These are phyloP conservation scores for Zosterops lateralis DNA, from an alignment of 2,113 vertebrate genomes.

Conservation along the genomic window DNA sequence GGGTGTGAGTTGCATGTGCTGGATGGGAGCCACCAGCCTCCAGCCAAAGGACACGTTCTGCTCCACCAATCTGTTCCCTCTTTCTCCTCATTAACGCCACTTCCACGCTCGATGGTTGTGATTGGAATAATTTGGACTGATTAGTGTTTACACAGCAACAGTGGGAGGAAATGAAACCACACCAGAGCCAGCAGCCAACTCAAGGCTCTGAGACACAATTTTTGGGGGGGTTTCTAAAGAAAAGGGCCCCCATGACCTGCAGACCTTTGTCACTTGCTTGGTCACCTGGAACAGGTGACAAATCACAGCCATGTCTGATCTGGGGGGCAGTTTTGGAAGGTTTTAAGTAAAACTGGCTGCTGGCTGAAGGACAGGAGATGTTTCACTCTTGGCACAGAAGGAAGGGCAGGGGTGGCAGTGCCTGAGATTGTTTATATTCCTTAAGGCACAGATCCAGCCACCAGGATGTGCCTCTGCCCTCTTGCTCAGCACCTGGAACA, in stretches of 20 bases:
- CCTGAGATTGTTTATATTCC: background rate
- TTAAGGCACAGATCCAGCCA: background rate
- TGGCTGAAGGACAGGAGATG: background rate
- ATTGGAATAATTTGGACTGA: slow-evolving; percentile 51
- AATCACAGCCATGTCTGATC: rapidly evolving
- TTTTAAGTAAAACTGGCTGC: background rate
- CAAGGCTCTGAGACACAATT: background rate
- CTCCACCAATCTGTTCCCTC: background rate
- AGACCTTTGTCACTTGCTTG: background rate
- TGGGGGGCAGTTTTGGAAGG: background rate
- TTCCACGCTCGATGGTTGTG: background rate
- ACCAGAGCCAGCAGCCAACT: background rate
- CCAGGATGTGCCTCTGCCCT: background rate
- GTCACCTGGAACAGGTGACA: background rate
- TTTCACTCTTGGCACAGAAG: background rate
- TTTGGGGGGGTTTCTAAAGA: background rate
- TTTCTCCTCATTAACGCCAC: background rate
- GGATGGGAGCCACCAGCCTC: background rate
- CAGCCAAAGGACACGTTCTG: slow-evolving; percentile 35
- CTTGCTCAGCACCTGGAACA: background rate
- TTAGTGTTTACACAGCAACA: slow-evolving; percentile 50
- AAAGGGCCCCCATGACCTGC: background rate
- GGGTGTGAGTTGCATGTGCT: background rate
- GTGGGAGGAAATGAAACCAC: slow-evolving; percentile 3
- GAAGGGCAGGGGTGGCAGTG: background rate